Conservation (phyloP, 1,140 invertebrate species). For the Brachionus angularis region DNA sequence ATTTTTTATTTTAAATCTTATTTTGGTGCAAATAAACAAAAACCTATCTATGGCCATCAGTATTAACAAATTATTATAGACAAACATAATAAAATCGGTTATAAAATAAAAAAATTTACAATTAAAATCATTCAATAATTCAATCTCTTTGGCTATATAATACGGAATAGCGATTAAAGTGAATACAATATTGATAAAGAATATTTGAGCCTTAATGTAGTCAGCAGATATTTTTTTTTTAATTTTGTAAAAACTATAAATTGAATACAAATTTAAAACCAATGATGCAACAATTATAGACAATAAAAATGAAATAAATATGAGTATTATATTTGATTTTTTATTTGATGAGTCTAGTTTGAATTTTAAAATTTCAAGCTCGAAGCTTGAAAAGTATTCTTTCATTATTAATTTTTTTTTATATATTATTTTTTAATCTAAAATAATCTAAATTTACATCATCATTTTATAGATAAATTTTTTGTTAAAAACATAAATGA, state of each 20-base stretch:
- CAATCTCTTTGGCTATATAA: neutral
- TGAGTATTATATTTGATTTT: neutral
- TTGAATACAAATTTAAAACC: neutral
- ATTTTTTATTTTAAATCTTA: neutral
- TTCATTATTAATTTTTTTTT: too few species aligned
- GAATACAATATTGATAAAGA: conserved; percentile 24
- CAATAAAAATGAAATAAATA: neutral
- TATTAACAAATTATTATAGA: conserved; percentile 36
- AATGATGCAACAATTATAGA: neutral
- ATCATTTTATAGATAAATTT: too few species aligned
- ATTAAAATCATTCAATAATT: neutral
- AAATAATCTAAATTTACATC: too few species aligned
- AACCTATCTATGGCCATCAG: conserved; percentile 24
- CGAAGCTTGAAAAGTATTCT: too few species aligned
- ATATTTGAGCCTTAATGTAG: conserved; percentile 27
- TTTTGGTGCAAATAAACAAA: conserved; percentile 18
- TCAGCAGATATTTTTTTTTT: conserved; percentile 27
- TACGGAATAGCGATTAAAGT: conserved; percentile 26
- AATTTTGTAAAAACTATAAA: neutral
- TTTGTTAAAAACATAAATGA: too few species aligned
- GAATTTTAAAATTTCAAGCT: too few species aligned
- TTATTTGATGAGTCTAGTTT: too few species aligned
- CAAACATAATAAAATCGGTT: conserved; percentile 41
- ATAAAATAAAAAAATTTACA: conserved; percentile 16
- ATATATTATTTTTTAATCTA: too few species aligned